These are phyloP conservation scores for Mormyrops boulengeri DNA, from an alignment of 2,797 vertebrate species.

Conservation along the genomic window DNA sequence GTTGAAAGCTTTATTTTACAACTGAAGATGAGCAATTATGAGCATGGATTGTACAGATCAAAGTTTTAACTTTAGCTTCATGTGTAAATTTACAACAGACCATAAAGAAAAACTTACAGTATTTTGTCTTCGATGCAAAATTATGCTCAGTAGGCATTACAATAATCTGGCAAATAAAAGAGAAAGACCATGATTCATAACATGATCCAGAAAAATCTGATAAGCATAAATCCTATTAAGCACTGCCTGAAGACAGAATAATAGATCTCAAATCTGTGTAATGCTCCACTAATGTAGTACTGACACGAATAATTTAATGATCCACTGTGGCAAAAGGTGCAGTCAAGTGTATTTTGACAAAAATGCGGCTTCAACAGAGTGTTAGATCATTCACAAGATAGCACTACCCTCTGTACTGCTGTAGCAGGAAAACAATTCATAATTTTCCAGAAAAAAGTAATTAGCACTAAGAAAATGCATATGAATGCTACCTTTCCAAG, in stretches of 20 bases:
- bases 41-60: not conserved
- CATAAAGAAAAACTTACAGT: not conserved
- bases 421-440: not conserved
- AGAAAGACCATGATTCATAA: not conserved
- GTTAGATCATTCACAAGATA: not conserved
- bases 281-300: not conserved
- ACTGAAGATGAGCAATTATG: not conserved
- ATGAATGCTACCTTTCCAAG: not conserved
- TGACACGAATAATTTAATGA: not conserved
- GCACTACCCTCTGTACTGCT: not conserved
- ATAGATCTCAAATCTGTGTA: not conserved
- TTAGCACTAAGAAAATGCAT: not conserved
- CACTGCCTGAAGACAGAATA: not conserved
- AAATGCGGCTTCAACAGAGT: not conserved
- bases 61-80: not conserved
- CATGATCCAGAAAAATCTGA: not conserved
- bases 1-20: not conserved
- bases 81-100: not conserved
- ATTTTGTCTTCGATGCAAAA: not conserved
- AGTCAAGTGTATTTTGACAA: not conserved
- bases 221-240: slow-evolving; percentile 1
- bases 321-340: not conserved
- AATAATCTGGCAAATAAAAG: not conserved
- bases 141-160: not conserved
- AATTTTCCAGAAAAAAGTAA: not conserved